Evolutionary conservation across 1,140 invertebrate genomes (phyloP), one percentile per base, ranked within the genome.

Genomic region (Nilaparvata lugens): DNA sequence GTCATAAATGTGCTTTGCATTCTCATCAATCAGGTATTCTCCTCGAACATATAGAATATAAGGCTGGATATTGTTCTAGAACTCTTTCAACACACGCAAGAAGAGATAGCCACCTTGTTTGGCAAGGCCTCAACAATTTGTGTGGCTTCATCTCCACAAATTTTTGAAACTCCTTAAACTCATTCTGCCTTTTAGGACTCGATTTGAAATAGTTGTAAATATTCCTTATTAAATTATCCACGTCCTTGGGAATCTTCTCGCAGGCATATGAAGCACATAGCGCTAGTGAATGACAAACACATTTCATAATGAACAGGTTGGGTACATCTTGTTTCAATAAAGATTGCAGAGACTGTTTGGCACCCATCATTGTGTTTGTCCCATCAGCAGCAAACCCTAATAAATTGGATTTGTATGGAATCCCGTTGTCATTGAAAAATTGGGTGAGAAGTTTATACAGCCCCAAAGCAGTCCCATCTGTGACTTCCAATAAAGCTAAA

Each of bases 311-410:
- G 13, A 51, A 54, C 4, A 74, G 69, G 2, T 67, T 69, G 16
- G 71, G 70, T n/a, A 35, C 62, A 45, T 55, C 38, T 45, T 67
- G 52, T 38, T 48, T 19, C 52, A 74, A 62, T 57, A 68, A 40
- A 18, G 21, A 58, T 9, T 67, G 64, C 7, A 74, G 68, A 14
- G 72, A 74, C 65, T 74, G 73, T 23, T 67, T 19, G 9, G 21
- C 28, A 2, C 72, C 73, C 65, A 74, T 69, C 73, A 73, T 74
- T 0, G 62, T 67, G 60, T 68, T 74, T 48, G 65, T 66, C 6
- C 69, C 70, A 68, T 74, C 73, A 5, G 68, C 68, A 21, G 63
- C 71, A 58, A 74, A 76, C 14, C 72, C 72, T 42, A 73, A 63
- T 43, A 58, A 24, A 61, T 75, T 73, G 40, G 67, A 25, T 9